Conservation (phyloP, 2,888 invertebrate species). For the Tridacna crocea region DNA sequence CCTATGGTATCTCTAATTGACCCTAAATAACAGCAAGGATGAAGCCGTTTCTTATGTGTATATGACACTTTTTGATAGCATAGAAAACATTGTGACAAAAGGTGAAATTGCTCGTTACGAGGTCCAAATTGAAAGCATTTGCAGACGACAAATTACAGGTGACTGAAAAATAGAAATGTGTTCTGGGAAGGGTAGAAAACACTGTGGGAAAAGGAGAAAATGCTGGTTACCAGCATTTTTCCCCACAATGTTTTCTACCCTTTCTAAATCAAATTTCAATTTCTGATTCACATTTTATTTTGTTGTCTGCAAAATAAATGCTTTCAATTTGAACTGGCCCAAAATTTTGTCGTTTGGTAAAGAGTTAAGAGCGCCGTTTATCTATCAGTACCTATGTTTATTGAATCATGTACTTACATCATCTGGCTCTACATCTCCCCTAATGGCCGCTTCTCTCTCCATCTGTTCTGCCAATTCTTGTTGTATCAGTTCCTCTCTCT, state of each 20-base stretch:
- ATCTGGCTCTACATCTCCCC: constrained; percentile 30
- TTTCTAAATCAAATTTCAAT: background rate
- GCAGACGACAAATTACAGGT: too few relatives aligned
- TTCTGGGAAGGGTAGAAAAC: too few relatives aligned
- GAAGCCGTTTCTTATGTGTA: too few relatives aligned
- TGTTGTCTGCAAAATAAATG: background rate
- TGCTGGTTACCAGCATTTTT: background rate
- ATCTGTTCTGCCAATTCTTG: constrained; percentile 69
- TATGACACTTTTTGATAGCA: too few relatives aligned
- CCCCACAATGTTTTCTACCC: background rate
- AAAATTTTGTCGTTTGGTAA: background rate
- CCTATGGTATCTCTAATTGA: too few relatives aligned
- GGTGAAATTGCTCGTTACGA: too few relatives aligned
- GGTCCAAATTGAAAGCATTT: too few relatives aligned
- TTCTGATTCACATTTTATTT: background rate
- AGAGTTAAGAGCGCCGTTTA: background rate
- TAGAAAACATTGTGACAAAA: too few relatives aligned
- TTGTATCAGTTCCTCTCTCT: constrained; percentile 67
- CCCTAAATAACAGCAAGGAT: too few relatives aligned
- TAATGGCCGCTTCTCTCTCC: constrained; percentile 66
- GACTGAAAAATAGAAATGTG: too few relatives aligned
- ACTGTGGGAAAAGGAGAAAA: background rate
- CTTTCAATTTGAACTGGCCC: background rate
- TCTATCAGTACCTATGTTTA: background rate
- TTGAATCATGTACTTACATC: constrained; percentile 29